phyloP scores from a whole-genome alignment of 2,888 invertebrate genomes.

The Crematogaster levior region DNA sequence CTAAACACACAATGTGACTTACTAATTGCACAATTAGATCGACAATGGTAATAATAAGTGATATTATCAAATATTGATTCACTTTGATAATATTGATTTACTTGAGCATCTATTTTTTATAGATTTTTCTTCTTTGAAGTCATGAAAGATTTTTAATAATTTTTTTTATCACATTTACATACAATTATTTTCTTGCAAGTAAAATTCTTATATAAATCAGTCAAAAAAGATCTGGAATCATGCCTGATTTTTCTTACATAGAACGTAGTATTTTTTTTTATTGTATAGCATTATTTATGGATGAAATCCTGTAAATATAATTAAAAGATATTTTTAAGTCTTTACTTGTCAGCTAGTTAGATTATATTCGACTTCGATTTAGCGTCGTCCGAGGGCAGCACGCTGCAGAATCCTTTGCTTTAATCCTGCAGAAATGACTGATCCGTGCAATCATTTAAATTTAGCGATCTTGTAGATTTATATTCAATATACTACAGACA shows the following conservation, averaged over 20 bases:
- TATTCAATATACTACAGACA: background rate
- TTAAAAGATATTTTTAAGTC: background rate
- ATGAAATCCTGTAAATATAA: background rate
- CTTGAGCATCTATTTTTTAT: background rate
- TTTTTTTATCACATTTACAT: background rate
- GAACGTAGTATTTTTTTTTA: background rate
- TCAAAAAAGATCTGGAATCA: background rate
- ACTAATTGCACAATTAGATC: conserved; percentile 55
- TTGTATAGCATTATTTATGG: background rate
- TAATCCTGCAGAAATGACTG: conserved; percentile 2
- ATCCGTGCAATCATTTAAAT: background rate
- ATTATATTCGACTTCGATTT: conserved; percentile 63
- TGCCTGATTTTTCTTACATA: background rate
- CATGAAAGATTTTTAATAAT: background rate
- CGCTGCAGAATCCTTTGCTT: conserved; percentile 66
- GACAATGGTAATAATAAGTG: background rate
- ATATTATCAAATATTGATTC: background rate
- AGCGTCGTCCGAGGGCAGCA: conserved; percentile 79
- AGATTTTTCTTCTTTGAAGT: background rate
- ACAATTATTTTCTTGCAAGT: background rate
- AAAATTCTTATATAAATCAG: background rate
- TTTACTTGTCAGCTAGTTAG: conserved; percentile 54
- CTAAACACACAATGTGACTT: conserved; percentile 70
- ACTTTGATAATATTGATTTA: background rate
- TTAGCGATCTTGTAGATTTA: background rate